Base-by-base conservation (phyloP, 37 sponge, comb jelly and placozoan genomes). In the Eunapius fragilis region DNA sequence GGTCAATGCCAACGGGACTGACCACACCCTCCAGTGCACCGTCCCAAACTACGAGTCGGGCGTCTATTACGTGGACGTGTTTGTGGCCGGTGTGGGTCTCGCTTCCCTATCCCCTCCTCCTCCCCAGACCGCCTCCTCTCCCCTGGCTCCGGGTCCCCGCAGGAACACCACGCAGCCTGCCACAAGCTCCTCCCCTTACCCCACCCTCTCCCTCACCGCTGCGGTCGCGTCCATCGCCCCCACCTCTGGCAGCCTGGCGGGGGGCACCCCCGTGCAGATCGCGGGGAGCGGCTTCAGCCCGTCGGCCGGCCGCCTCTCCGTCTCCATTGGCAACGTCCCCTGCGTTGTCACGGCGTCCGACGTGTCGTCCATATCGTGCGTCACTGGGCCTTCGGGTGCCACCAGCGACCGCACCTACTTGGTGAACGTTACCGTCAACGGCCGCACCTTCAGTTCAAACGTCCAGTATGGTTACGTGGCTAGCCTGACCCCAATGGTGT, bases 1-100 rank as follows among this genome's bases (percentile, higher is more conserved):
- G 0, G 31, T 72, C 27, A 22, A 2, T 25, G 33, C 45, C 32
- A 45, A 31, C 13, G 78, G n/a, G n/a, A 32, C n/a, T n/a, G 91
- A 82, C 22, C 48, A 69, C 1, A 83, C 80, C 12, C 33, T 87
- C 3, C 35, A 70, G 14, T 91, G 92, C 69, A 79, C 68, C 28
- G 67, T 92, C 3, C 24, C 27, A 0, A 79, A 88, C 78, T 81
- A 84, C 38, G 92, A 92, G 28, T 79, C 89, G 23, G 87, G 80
- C 0, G 70, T 30, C 9, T 89, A 89, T 67, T 71, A 70, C 37
- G 81, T 93, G 31, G 88, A 84, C 82, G 92, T 87, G 11, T 68
- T 68, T 71, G 76, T 86, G 14, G 78, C 58, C 71, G 83, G 75
- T 31, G 58, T 68, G 30, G 93, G 93, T 3, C 68, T 72, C 47